Evolutionary conservation across 2,113 vertebrate species (phyloP), one percentile per base, ranked within the genome.

Genomic region (Saguinus imperator): DNA sequence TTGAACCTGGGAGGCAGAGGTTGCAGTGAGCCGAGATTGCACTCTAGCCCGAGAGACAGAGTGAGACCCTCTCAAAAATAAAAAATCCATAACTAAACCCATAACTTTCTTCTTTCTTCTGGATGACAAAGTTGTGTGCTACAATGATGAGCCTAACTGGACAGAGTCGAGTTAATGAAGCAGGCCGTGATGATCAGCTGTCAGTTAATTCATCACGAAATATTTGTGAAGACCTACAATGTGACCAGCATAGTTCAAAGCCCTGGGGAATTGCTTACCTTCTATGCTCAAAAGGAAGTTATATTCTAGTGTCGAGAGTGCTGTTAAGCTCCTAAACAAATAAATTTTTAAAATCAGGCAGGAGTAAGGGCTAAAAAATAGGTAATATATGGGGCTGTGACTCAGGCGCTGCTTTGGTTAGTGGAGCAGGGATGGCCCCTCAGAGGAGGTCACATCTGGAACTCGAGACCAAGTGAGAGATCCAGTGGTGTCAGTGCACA

Each of bases 271-370:
- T 80, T 58, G 29, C 3, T 8, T n/a, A 58, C 3, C 10, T 93
- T 81, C 21, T 80, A 14, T 79, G 21, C 32, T 85, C 72, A 76
- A 55, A 90, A 93, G 25, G 18, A 86, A 45, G 18, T n/a, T 68
- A 64, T 8, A 55, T 23, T 64, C 8, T 23, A 37, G 16, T 16
- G 21, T 87, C 50, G 58, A 76, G 11, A 25, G 68, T 52, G 70
- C 58, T 75, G 40, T 23, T 75, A 79, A 45, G 90, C 20, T 80
- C 45, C 55, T 50, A 77, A 86, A 48, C 29, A 92, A 92, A 61
- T 43, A 77, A 37, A 52, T 40, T 64, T 32, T 32, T 14, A 50
- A 86, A 57, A 73, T 20, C 50, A 82, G 64, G 20, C 29, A 58
- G 25, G 66, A 80, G 12, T 7, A 43, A 72, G 9, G 70, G 27